Evolutionary conservation across 2,888 invertebrate genomes (phyloP), one percentile per base, ranked within the genome.

Genomic region (Drosophila koepferae): DNA sequence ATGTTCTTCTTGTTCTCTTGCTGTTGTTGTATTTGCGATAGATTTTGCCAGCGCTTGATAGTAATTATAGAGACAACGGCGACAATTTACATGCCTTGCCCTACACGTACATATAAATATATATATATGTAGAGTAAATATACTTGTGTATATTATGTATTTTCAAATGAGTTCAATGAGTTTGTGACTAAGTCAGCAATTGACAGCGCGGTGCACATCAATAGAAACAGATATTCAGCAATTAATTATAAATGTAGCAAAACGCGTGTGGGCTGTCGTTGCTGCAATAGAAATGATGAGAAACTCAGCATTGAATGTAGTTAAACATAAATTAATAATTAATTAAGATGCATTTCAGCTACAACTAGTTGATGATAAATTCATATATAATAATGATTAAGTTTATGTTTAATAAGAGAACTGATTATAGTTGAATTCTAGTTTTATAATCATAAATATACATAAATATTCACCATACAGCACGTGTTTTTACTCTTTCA

Each of bases 21-120:
- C 28, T 40, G 46, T 51, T 41, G 62, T 51, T 66, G 66, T 41
- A 41, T 40, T 41, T 60, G 63, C 38, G 59, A 70, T 82, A 60
- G 79, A 80, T 74, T 72, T 78, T 56, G 71, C 70, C 66, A 75
- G 66, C 69, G 66, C 68, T 74, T 72, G 74, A 80, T 81, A 80
- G 82, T 86, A 85, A 85, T 89, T 89, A 89, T 76, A 85, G 71
- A 74, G 81, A 77, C 82, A 86, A 74, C 68, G 36, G 60, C 63
- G 72, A 58, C 80, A 74, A 86, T 83, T 83, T 86, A 74, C 75
- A 77, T 77, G 74, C 71, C 74, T 73, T 74, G 74, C 78, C 77
- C 77, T 65, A 51, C 44, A 43, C 69, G 40, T 10, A 14, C 16
- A 16, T 31, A 38, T n/a, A n/a, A n/a, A n/a, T 9, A 23, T 63